Percentiles rank a stretch among this genome's conserved stretches.
Conservation (phyloP, 2,888 invertebrate species). For the Dolomedes plantarius region DNA sequence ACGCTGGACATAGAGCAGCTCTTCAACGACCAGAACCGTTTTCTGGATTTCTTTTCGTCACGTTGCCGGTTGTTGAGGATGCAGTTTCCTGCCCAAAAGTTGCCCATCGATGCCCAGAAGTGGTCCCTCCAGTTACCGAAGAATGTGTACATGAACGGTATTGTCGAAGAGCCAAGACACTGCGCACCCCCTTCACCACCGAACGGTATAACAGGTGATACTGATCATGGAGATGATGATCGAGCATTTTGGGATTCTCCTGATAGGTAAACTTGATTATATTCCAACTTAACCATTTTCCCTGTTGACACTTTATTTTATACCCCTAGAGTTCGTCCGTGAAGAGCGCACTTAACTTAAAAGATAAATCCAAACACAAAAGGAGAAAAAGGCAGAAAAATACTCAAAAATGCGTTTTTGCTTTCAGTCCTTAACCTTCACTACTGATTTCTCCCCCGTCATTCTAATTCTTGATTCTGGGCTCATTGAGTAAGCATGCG, state of each 20-base stretch:
- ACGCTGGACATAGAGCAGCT: constrained; percentile 20
- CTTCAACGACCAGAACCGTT: constrained; percentile 43
- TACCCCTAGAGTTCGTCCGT: too few species aligned
- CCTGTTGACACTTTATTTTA: too few species aligned
- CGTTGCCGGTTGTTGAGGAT: constrained; percentile 40
- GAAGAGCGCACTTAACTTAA: too few species aligned
- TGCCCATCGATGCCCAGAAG: constrained; percentile 8
- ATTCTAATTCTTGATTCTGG: too few species aligned
- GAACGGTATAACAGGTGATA: constrained; percentile 38
- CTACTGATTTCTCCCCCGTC: too few species aligned
- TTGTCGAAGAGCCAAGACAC: constrained; percentile 45
- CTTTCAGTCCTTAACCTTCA: too few species aligned
- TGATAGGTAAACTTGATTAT: constrained; percentile 51
- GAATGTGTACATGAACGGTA: constrained; percentile 35
- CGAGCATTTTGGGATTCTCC: constrained; percentile 61
- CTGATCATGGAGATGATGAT: constrained; percentile 22
- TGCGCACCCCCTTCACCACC: constrained; percentile 60
- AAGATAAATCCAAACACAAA: too few species aligned
- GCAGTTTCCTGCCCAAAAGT: constrained; percentile 15
- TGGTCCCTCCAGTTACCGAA: constrained; percentile 36
- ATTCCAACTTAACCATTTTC: too few species aligned
- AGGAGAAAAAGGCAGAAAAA: too few species aligned
- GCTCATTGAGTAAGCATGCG: too few species aligned
- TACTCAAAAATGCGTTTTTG: too few species aligned
- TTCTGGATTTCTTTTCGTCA: constrained; percentile 52